These are phyloP conservation scores for Diplolepis rosae DNA, from an alignment of 2,888 invertebrate genomes.

Conservation along the genomic window DNA sequence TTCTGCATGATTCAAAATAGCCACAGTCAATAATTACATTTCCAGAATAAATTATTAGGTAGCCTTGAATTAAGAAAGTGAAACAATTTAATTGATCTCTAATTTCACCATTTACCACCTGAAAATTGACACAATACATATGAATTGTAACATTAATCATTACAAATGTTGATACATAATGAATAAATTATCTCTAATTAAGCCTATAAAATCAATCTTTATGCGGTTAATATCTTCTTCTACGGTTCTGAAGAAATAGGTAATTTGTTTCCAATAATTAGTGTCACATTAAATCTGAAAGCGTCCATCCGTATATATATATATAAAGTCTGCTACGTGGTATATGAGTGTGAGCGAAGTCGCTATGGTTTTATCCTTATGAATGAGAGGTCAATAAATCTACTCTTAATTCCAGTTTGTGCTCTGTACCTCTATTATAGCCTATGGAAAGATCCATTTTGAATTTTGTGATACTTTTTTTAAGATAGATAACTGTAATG, in stretches of 20 bases:
- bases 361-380: constrained; percentile 7
- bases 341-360: constrained; percentile 6
- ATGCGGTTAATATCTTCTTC: background rate
- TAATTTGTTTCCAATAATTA: background rate
- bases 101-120: too few species aligned
- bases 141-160: too few species aligned
- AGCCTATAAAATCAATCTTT: background rate
- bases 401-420: constrained; percentile 2
- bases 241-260: background rate
- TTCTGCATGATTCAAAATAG: too few species aligned
- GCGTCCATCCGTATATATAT: constrained; percentile 10
- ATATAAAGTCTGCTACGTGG: constrained; percentile 3
- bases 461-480: background rate
- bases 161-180: too few species aligned
- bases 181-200: background rate
- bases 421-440: too few species aligned
- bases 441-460: constrained; percentile 2
- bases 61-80: too few species aligned
- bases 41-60: too few species aligned
- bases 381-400: constrained; percentile 22
- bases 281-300: constrained; percentile 19
- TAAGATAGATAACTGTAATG: background rate
- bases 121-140: too few species aligned
- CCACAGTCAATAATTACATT: too few species aligned
- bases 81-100: too few species aligned